Evolutionary conservation across 2,888 invertebrate species (phyloP), one percentile per base, ranked within the genome.

Genomic region (Pheosia gnoma): DNA sequence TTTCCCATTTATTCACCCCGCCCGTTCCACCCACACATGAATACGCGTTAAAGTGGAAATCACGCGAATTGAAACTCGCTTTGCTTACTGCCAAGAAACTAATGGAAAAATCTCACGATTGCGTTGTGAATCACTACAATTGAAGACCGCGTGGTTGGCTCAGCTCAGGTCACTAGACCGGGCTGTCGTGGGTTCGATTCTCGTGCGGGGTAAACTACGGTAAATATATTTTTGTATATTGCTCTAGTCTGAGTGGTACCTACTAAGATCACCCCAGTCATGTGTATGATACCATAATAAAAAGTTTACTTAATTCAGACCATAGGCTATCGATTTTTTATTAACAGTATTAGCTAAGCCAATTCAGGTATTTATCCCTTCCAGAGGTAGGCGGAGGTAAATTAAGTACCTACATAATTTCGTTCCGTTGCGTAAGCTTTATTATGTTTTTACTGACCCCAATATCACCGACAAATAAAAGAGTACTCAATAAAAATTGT

Each of bases 1-100:
- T 76, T 78, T 66, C 68, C 55, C 70, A 63, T 71, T 75, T 74
- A 70, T 71, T 66, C 65, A 59, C 61, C 58, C 38, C 58, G 52
- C 57, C 58, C 68, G 49, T 67, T 68, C 67, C 41, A 58, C 65
- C 61, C 57, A 58, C 59, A 67, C 68, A 71, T 72, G 68, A 75
- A 74, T 74, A 72, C 62, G 70, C 54, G 68, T 72, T 70, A 65
- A 68, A 66, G 58, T 66, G 56, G 51, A 56, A 68, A 64, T 67
- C 63, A 61, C 57, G 63, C 65, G 66, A 75, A 74, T 73, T 69
- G 69, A 61, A 71, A 64, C 66, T 66, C 67, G 63, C 60, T 58
- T 64, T 70, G 64, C 63, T 61, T 67, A 59, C 56, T 62, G 59
- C 58, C 55, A 55, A 55, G 55, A 55, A 55, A 55, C 39, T 39